Base-by-base conservation (phyloP, 2,113 vertebrate species). In the Morone saxatilis region DNA sequence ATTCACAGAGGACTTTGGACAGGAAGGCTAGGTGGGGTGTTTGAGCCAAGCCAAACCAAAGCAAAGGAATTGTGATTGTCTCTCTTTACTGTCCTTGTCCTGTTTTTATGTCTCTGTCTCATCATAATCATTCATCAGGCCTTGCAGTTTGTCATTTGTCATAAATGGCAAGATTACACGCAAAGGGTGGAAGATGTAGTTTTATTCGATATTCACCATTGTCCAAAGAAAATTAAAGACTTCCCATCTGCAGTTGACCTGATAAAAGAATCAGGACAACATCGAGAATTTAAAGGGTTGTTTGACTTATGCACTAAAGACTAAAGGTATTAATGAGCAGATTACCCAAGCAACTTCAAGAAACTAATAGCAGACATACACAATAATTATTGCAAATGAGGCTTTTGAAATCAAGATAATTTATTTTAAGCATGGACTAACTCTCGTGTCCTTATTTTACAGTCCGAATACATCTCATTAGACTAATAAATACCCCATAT, bases 1-100 rank as follows among this genome's bases (percentile, higher is more conserved):
- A 93, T 99, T 99, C 95, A 99, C 98, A 92, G 96, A 99, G 76
- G 98, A 99, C 86, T 99, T 99, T 93, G 98, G 98, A 89, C 98
- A 99, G 90, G 98, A 99, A 93, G 98, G 98, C 92, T 99, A 97
- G 96, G 88, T 83, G 19, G 75, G 54, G 38, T 57, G 50, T 76
- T 87, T 87, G 74, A 93, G 20, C 69, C 74, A 62, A 74, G 31
- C 17, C 10, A 80, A 92, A 92, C 91, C 92, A 90, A 94, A 95
- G 91, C 89, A 90, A 89, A 90, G 56, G 56, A 85, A 79, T 91
- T 89, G 75, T 88, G 85, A 93, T 93, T 86, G 83, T 94, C 80
- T 89, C 14, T 92, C 78, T 88, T 78, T 85, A 54, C 67, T 91
- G 74, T 87, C 72, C 67, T 19, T 86, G 75, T 83, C 56, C 43